A percentile compares a stretch with the other conserved stretches of the same genome.
Evolutionary conservation across 1,140 invertebrate species (phyloP).

Genomic region (Tetranychus cinnabarinus): DNA sequence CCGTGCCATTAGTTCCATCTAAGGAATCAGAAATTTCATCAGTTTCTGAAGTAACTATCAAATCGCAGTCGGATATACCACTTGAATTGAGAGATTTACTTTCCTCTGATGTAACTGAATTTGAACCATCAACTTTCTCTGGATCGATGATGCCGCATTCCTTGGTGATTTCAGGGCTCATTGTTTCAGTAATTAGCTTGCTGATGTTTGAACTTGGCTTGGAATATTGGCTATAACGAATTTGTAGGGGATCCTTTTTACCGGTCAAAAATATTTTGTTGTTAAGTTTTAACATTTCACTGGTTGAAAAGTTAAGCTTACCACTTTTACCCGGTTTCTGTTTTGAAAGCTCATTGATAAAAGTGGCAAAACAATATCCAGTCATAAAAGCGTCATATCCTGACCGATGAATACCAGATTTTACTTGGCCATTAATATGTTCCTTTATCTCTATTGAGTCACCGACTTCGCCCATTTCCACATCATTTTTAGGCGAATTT

Average conservation of each 20-base stretch:
- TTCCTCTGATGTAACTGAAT: no score
- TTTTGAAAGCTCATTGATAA: conserved; percentile 14
- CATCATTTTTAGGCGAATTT: neutral
- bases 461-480: neutral
- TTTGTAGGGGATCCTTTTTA: conserved; percentile 20
- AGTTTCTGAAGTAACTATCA: no score
- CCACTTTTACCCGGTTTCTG: neutral
- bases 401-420: conserved; percentile 19
- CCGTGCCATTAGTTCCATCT: no score
- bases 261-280: conserved; percentile 22
- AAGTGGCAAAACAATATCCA: conserved; percentile 20
- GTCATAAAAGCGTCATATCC: conserved; percentile 29
- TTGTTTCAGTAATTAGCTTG: conserved; percentile 25
- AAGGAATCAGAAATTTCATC: no score
- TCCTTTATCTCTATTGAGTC: neutral
- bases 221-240: conserved; percentile 19
- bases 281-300: conserved; percentile 12
- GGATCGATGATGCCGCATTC: conserved; percentile 45
- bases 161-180: conserved; percentile 74
- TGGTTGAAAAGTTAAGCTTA: conserved; percentile 4
- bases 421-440: neutral
- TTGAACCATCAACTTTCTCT: conserved; percentile 33
- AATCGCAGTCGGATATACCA: no score
- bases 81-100: no score
- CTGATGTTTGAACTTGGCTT: conserved; percentile 20